A percentile compares a stretch with the other conserved stretches of the same genome.
Conservation (phyloP, 1,140 invertebrate genomes). For the Euglossa dilemma region DNA sequence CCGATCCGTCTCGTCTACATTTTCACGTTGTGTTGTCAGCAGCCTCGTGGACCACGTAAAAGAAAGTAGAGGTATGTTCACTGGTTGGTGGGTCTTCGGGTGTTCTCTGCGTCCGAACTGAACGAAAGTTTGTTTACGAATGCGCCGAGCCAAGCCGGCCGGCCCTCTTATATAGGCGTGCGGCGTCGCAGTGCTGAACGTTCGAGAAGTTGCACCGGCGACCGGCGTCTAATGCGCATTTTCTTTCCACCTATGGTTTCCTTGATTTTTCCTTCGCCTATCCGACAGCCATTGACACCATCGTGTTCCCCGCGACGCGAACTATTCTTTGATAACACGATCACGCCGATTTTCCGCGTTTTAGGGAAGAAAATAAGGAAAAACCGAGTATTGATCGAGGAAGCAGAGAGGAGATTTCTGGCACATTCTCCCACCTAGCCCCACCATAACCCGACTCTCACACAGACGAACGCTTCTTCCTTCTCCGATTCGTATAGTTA, state of each 20-base stretch:
- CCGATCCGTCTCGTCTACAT: slow-evolving; percentile 76
- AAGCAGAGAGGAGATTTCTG: slow-evolving; percentile 73
- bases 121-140: no score
- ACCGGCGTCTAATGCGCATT: slow-evolving; percentile 45
- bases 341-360: background rate
- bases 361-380: slow-evolving; percentile 27
- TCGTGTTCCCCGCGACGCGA: background rate
- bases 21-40: slow-evolving; percentile 69
- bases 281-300: accelerated
- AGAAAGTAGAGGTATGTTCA: slow-evolving; percentile 57
- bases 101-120: slow-evolving; percentile 51
- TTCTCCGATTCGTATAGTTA: background rate
- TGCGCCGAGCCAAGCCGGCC: slow-evolving; percentile 53
- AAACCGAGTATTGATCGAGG: slow-evolving; percentile 75
- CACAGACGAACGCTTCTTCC: slow-evolving; percentile 2
- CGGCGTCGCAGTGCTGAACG: slow-evolving; percentile 72
- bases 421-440: slow-evolving; percentile 74
- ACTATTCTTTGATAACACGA: background rate
- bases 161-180: slow-evolving; percentile 75
- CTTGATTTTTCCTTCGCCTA: background rate
- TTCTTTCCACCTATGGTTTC: background rate
- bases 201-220: slow-evolving; percentile 67
- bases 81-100: slow-evolving; percentile 67
- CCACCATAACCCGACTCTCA: slow-evolving; percentile 65
- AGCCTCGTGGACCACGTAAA: slow-evolving; percentile 58